Evolutionary conservation across 2,113 vertebrate species (phyloP), one percentile per base, ranked within the genome.

Genomic region (Donacobius atricapilla): DNA sequence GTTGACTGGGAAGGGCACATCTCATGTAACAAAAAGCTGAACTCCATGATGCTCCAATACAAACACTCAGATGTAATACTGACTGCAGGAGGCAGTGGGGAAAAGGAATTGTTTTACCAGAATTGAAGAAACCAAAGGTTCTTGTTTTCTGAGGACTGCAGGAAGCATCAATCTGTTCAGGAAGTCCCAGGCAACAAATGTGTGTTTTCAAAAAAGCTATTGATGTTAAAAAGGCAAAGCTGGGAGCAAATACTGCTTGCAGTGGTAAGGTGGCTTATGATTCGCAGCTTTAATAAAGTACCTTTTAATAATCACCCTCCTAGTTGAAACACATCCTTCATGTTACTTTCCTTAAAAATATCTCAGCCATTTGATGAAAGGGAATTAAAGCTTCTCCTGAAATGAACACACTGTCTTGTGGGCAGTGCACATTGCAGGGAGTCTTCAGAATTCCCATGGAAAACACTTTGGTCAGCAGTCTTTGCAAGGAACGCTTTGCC

Each of bases 401-500:
- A 47, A 18, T 2, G 31, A n/a, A 16, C 8, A 5, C 6, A 15
- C 5, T 15, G 4, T 39, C 37, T 24, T 23, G 9, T 2, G 3
- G 17, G 35, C 39, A 39, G 9, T 1, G 13, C 33, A 13, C 22
- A 0, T 24, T 18, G n/a, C 10, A 8, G 0, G 3, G 6, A 35
- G 7, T 19, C 39, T 69, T 45, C 8, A 64, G 20, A 50, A 50
- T 39, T 39, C 25, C 33, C 35, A 70, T 0, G 1, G 39, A 24
- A 42, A 42, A 16, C 18, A 8, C 30, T 60, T 45, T 8, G 8
- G 30, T 14, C 4, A 2, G 6, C 21, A 20, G 57, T 5, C 25
- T 27, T 18, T 47, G 13, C 9, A 30, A 30, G 45, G 21, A 50
- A 20, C 0, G 0, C 3, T 0, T 3, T 12, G 17, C 22, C 27